Evolutionary conservation across 2,888 invertebrate genomes (phyloP).

Genomic region (Magallana nippona): DNA sequence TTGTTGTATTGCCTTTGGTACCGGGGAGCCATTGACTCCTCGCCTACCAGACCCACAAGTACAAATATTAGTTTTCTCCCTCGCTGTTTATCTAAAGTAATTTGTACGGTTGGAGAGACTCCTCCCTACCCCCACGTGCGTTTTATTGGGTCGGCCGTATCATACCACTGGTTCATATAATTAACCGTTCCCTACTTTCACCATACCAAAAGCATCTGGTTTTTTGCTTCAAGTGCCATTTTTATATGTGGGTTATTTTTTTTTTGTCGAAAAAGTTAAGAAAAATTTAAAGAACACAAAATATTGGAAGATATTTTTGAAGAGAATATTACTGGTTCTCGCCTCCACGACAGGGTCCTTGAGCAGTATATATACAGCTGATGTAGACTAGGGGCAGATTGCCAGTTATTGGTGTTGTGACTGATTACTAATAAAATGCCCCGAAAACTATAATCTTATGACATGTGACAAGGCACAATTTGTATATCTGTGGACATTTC

Average conservation of each 20-base stretch:
- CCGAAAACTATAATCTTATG: not conserved
- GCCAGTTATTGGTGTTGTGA: not conserved
- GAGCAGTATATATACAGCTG: not conserved
- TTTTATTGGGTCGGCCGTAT: constrained; percentile 17
- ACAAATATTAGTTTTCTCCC: not conserved
- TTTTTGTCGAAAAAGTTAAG: too few relatives aligned
- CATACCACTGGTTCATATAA: not conserved
- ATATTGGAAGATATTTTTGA: too few relatives aligned
- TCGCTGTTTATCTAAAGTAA: constrained; percentile 22
- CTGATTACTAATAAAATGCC: not conserved
- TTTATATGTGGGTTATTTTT: too few relatives aligned
- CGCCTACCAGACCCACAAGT: not conserved
- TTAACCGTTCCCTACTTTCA: not conserved
- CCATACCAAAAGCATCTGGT: constrained; percentile 14
- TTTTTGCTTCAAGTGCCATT: constrained; percentile 5
- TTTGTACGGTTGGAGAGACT: not conserved
- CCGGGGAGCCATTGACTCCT: not conserved
- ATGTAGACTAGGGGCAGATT: not conserved
- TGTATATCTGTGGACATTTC: too few relatives aligned
- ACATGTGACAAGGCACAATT: not conserved
- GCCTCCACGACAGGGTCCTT: not conserved
- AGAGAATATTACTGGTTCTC: not conserved
- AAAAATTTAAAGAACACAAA: too few relatives aligned
- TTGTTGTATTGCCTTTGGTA: too few relatives aligned
- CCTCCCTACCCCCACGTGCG: constrained; percentile 25